Percentiles rank a stretch among this genome's conserved stretches.
These are phyloP conservation scores for Emydura subglobosa DNA, from an alignment of 2,113 vertebrate genomes.

Conservation along the genomic window DNA sequence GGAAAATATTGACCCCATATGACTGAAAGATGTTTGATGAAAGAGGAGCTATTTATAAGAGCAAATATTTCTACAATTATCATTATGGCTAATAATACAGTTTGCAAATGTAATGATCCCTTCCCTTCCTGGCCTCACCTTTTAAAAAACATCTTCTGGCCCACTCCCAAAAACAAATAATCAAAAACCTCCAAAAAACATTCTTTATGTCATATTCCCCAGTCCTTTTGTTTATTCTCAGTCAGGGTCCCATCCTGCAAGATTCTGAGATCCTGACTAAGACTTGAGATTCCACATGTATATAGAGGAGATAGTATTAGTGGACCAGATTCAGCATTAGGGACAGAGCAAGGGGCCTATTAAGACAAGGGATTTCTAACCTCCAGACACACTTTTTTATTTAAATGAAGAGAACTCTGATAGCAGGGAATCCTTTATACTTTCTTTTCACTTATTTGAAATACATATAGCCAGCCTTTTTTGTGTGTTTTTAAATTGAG, in stretches of 20 bases:
- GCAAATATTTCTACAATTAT: slow-evolving; percentile 39
- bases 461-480: not conserved
- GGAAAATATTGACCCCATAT: slow-evolving; percentile 44
- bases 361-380: not conserved
- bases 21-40: slow-evolving; percentile 70
- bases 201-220: not conserved
- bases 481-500: not conserved
- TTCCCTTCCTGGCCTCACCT: slow-evolving; percentile 1
- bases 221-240: not conserved
- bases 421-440: fast-evolving
- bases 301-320: not conserved
- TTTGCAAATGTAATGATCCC: slow-evolving; percentile 11
- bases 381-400: not conserved
- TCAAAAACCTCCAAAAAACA: not conserved
- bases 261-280: not conserved
- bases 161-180: not conserved
- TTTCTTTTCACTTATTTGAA: not conserved
- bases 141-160: not conserved
- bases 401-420: not conserved
- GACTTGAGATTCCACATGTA: not conserved
- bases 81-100: slow-evolving; percentile 24
- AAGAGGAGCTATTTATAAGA: slow-evolving; percentile 68
- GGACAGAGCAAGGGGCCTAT: not conserved
- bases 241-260: not conserved
- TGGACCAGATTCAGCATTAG: not conserved